These are phyloP conservation scores for Polypedilum pembai DNA, from an alignment of 1,140 invertebrate species.

Conservation along the genomic window DNA sequence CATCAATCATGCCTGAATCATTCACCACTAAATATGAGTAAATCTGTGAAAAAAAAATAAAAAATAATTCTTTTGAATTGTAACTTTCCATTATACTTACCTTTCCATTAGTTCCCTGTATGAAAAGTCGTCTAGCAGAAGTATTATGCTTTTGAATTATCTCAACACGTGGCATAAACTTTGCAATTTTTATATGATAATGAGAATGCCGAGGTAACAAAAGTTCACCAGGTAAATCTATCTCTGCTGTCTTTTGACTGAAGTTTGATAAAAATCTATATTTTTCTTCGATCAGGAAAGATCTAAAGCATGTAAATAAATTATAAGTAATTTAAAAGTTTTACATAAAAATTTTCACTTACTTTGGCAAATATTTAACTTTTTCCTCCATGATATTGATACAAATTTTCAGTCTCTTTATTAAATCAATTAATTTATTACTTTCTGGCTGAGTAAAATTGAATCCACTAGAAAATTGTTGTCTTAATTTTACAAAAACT, in stretches of 20 bases:
- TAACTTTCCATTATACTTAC: background rate
- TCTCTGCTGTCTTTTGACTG: constrained; percentile 88
- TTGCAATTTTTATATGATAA: constrained; percentile 85
- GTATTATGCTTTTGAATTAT: constrained; percentile 96
- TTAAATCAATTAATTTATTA: constrained; percentile 90
- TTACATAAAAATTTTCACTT: constrained; percentile 41
- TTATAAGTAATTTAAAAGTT: constrained; percentile 26
- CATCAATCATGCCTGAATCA: constrained; percentile 87
- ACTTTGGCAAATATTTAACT: constrained; percentile 88
- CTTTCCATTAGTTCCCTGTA: constrained; percentile 91
- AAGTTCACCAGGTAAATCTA: constrained; percentile 94
- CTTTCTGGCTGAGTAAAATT: constrained; percentile 86
- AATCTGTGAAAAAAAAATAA: constrained; percentile 44
- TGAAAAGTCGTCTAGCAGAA: constrained; percentile 83
- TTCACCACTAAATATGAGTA: constrained; percentile 95
- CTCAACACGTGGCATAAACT: constrained; percentile 96
- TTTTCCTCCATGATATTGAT: constrained; percentile 93
- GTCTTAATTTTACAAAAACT: constrained; percentile 94
- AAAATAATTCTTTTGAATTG: background rate
- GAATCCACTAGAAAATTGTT: constrained; percentile 92
- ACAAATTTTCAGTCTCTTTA: constrained; percentile 94
- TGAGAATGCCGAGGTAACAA: constrained; percentile 88
- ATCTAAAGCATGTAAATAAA: constrained; percentile 50
- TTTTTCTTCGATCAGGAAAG: constrained; percentile 93
- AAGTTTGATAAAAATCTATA: constrained; percentile 94